phyloP scores from a whole-genome alignment of 2,113 vertebrate species.

The Psammodynastes pulverulentus region DNA sequence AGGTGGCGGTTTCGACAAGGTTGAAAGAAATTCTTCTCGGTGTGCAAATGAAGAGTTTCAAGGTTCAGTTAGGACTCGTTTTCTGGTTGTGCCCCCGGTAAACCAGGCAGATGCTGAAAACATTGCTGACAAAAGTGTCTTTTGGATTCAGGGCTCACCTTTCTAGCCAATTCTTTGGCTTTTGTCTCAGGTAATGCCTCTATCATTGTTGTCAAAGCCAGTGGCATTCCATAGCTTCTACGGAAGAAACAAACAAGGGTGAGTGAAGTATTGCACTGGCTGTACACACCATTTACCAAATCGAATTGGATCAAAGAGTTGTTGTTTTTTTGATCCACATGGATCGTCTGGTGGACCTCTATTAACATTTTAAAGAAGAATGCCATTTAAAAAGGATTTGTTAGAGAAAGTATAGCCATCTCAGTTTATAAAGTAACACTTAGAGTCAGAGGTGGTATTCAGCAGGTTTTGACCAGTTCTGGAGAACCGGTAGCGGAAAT shows the following conservation, averaged over 20 bases:
- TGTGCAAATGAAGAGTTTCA: neutral
- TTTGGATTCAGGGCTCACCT: neutral
- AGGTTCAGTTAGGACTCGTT: neutral
- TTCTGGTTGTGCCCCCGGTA: neutral
- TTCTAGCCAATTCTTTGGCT: neutral
- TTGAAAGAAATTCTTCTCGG: neutral
- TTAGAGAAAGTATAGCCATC: neutral
- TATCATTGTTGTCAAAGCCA: neutral
- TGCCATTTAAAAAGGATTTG: neutral
- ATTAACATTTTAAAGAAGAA: neutral
- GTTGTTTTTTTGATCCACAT: neutral
- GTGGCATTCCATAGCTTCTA: neutral
- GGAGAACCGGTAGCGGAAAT: too few species aligned
- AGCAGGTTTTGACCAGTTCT: too few species aligned
- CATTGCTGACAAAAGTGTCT: neutral
- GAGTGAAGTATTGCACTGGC: neutral
- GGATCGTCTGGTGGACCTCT: neutral
- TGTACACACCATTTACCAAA: neutral
- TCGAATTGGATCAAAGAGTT: neutral
- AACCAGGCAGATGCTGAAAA: neutral
- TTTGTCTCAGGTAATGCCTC: neutral
- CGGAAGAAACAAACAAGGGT: neutral
- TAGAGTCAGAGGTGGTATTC: too few species aligned
- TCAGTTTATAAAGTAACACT: neutral
- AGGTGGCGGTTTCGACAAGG: neutral